phyloP scores from a whole-genome alignment of 2,888 invertebrate species.

The Caenorhabditis macrosperma region DNA sequence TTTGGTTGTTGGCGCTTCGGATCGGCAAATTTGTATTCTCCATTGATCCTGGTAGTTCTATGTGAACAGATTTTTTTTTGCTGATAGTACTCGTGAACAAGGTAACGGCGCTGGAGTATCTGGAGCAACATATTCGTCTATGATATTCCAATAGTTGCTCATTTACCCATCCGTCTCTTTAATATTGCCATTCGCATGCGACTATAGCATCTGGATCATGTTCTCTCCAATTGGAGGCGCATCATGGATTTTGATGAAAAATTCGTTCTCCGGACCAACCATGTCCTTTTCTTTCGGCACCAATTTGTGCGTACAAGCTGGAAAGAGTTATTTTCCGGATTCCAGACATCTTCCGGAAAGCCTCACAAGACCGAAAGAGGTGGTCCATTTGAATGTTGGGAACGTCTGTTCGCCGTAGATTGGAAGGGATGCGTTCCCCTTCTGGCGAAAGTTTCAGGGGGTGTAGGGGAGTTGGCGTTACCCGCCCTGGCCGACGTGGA shows the following conservation, averaged over 20 bases:
- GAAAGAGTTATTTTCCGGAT: neutral
- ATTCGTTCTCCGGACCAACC: neutral
- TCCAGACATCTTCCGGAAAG: neutral
- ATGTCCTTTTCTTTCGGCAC: neutral
- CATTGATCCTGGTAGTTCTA: neutral
- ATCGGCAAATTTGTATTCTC: neutral
- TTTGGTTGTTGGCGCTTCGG: too few relatives aligned
- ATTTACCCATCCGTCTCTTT: neutral
- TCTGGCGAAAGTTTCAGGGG: too few relatives aligned
- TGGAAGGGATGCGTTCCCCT: neutral
- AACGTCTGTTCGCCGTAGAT: neutral
- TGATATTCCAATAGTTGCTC: neutral
- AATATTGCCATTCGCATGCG: neutral
- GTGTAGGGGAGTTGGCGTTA: too few relatives aligned
- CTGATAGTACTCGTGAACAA: neutral
- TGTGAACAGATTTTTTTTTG: constrained; percentile 6
- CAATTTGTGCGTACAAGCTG: constrained; percentile 15
- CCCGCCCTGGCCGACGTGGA: too few relatives aligned
- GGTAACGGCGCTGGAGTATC: neutral
- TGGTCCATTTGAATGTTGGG: constrained; percentile 6
- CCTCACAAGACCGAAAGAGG: neutral
- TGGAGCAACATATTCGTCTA: neutral
- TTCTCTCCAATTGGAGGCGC: neutral
- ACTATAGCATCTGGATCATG: neutral
- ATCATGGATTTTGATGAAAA: neutral